Evolutionary conservation across 2,888 invertebrate genomes (phyloP).

Genomic region (Crocallis elinguaria): DNA sequence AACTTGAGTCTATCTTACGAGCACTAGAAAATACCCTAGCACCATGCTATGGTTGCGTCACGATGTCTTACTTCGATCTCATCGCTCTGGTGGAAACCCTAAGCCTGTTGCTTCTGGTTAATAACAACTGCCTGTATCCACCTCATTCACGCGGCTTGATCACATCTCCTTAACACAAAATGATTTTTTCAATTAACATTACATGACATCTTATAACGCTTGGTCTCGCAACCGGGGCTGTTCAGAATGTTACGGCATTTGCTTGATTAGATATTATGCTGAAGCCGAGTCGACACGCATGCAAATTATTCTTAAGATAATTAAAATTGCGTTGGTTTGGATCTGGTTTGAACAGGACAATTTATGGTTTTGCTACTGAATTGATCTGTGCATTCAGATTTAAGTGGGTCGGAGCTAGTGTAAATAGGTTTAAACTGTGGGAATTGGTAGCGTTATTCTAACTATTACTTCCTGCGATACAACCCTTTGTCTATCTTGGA

Average conservation of each 20-base stretch:
- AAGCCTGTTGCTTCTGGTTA: background rate
- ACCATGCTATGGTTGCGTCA: too few species aligned
- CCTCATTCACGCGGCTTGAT: background rate
- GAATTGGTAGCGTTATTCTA: background rate
- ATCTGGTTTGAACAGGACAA: conserved; percentile 27
- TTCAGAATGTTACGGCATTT: conserved; percentile 15
- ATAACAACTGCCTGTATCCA: conserved; percentile 4
- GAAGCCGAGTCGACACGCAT: conserved; percentile 33
- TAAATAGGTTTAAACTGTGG: background rate
- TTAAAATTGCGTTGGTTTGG: conserved; percentile 39
- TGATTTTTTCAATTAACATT: conserved; percentile 23
- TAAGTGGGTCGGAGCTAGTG: background rate
- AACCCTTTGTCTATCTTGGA: too few species aligned
- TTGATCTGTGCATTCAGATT: conserved; percentile 16
- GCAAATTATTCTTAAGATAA: conserved; percentile 44
- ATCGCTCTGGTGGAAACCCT: background rate
- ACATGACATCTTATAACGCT: conserved; percentile 13
- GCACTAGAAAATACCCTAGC: too few species aligned
- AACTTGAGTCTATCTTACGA: too few species aligned
- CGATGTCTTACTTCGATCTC: background rate
- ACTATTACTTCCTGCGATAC: too few species aligned
- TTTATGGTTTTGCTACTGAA: conserved; percentile 21
- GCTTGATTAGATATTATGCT: conserved; percentile 28
- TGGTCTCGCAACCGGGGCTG: conserved; percentile 7
- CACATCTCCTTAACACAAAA: background rate